These are phyloP conservation scores for Akabosia matsudoensis DNA, from an alignment of 1,140 invertebrate species.

Conservation along the genomic window DNA sequence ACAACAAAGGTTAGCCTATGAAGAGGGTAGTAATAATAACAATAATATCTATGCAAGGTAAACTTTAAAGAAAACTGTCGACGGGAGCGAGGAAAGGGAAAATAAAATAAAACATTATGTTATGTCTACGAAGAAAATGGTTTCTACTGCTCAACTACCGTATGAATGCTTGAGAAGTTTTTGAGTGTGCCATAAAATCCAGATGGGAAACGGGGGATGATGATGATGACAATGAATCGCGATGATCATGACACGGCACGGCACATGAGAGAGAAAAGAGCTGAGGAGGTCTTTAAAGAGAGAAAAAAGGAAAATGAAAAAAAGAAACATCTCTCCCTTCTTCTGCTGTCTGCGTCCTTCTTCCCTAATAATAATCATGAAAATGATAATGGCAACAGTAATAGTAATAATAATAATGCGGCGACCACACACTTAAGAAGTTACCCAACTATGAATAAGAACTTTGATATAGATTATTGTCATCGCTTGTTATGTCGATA, in stretches of 20 bases:
- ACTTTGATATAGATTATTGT: no score
- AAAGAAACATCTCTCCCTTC: not conserved
- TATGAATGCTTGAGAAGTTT: conserved; percentile 16
- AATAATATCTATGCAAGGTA: not conserved
- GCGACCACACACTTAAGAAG: conserved; percentile 7
- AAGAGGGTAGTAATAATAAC: not conserved
- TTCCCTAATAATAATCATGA: conserved; percentile 1
- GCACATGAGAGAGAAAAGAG: not conserved
- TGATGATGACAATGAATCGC: not conserved
- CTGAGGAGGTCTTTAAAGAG: not conserved
- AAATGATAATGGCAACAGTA: no score
- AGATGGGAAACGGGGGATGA: not conserved
- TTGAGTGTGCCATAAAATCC: conserved; percentile 16
- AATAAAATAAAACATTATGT: not conserved
- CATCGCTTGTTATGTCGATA: no score
- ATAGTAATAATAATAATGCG: not conserved
- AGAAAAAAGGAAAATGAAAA: not conserved
- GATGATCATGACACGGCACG: not conserved
- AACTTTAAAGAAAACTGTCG: not conserved
- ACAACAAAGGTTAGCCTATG: not conserved
- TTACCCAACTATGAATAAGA: not conserved
- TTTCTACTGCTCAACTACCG: conserved; percentile 11
- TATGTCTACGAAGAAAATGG: not conserved
- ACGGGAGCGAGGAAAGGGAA: not conserved
- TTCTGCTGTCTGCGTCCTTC: not conserved